A percentile compares a stretch with the other conserved stretches of the same genome.
Conservation (phyloP, 2,113 vertebrate species). For the Callipepla californica region DNA sequence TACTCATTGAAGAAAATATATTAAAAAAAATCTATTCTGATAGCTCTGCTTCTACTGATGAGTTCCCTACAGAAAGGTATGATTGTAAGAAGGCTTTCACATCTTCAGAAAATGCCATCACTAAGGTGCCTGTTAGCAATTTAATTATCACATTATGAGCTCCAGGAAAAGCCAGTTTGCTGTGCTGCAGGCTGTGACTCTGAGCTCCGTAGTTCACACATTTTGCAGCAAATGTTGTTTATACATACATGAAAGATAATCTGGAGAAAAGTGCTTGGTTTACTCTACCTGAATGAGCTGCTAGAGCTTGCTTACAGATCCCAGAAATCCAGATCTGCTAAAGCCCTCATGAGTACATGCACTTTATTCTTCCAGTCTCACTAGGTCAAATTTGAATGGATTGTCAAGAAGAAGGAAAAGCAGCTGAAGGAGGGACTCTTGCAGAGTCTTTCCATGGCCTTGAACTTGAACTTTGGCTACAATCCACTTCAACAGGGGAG, state of each 20-base stretch:
- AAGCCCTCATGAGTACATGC: background rate
- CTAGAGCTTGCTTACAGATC: background rate
- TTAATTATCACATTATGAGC: slow-evolving; percentile 99
- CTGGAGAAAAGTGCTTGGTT: slow-evolving; percentile 10
- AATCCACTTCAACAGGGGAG: background rate
- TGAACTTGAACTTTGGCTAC: background rate
- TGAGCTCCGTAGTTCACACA: slow-evolving; percentile 79
- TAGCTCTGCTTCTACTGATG: slow-evolving; percentile 65
- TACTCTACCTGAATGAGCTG: background rate
- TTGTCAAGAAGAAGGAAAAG: background rate
- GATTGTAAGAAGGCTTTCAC: slow-evolving; percentile 76
- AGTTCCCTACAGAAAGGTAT: slow-evolving; percentile 79
- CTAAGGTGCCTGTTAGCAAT: slow-evolving; percentile 93
- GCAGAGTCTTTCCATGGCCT: background rate
- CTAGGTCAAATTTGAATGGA: background rate
- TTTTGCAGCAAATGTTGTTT: slow-evolving; percentile 78
- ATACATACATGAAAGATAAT: slow-evolving; percentile 64
- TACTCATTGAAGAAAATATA: slow-evolving; percentile 81
- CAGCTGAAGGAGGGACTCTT: background rate
- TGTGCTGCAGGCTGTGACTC: slow-evolving; percentile 87
- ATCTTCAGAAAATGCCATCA: slow-evolving; percentile 83
- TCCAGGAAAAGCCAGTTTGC: slow-evolving; percentile 87
- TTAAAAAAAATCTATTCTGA: slow-evolving; percentile 36
- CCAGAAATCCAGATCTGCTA: background rate
- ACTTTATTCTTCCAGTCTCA: background rate